Base-by-base conservation (phyloP, 92 coral and sea anemone genomes). In the Heliopora coerulea region DNA sequence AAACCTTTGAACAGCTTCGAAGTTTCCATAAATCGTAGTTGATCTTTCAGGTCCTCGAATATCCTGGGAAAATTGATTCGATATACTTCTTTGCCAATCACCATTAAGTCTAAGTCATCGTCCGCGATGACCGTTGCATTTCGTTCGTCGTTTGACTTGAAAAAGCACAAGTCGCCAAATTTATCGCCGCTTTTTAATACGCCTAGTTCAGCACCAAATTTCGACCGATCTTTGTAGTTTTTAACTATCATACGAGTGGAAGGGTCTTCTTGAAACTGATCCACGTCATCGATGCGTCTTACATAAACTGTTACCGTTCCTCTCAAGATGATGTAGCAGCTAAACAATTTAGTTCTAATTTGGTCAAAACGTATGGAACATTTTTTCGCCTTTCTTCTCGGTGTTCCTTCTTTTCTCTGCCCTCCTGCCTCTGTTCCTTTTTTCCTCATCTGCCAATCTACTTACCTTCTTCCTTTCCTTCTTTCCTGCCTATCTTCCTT, bases 221-320 rank as follows among this genome's bases (percentile, higher is more conserved):
- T 88, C 3, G 91, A 67, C 31, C 99, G 78, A 73, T 95, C 99
- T 63, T 90, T 87, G 42, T 67, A 79, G 60, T 82, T 86, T 49
- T 86, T 84, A 7, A 88, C 91, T 15, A 78, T 79, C 37, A 62
- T 66, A 42, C 88, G 91, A 21, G 80, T 75, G 18, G 84, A 64
- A 0, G 77, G 57, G 2, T 89, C 82, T 1, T 31, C 48, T 24
- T 29, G 49, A n/a, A 56, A 49, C 31, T 61, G 31, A 0, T 74
- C 85, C 1, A 27, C 54, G 67, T 95, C 99, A 19, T 89, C 96
- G 40, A 82, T 88, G 62, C 82, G 85, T 73, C 83, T 88, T 48
- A 95, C 91, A 54, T 90, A 95, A 26, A 95, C 87, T 32, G 99
- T 85, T 10, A 86, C 99, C 49, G 86, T 79, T 27, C 99, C 99